Evolutionary conservation across 2,113 vertebrate genomes (phyloP), one percentile per base, ranked within the genome.

Genomic region (Melanocharis versteri): DNA sequence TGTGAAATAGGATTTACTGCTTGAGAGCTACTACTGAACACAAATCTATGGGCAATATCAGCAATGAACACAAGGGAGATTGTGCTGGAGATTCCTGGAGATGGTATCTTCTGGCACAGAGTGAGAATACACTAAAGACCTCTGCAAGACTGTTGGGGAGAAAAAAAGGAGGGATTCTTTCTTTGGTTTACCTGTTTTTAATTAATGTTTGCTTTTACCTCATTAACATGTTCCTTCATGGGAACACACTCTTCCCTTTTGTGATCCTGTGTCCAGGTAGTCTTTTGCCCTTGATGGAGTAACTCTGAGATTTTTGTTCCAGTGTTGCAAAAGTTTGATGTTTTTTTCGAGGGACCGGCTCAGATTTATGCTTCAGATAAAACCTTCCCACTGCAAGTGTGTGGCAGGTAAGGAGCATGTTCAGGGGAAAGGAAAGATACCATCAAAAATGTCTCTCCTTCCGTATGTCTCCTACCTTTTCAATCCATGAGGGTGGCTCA

Each of bases 311-410:
- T 33, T 95, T 85, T 85, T 83, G 21, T 96, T 91, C 33, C 71
- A 97, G 96, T 64, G 64, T 48, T 90, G 76, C 83, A 62, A 5
- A 96, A 78, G 44, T 95, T 96, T 1, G 30, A 90, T 58, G 83
- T 97, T 89, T 97, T 96, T 92, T 94, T 97, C 0, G 68, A 93
- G 76, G 94, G 92, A 83, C 96, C 93, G 22, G 6, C 82, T 95
- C 96, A 89, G 68, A 89, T 97, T 95, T 89, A 92, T 27, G 79
- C 85, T 71, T 92, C 92, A 56, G 94, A 96, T 71, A 94, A 88
- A 88, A 90, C 51, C 54, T 93, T 96, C 35, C 64, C 11, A 3
- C 64, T 97, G 68, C 83, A 42, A 51, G 93, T 96, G 31, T 97
- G 95, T 64, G 94, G 95, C 92, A 96, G 96, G 96, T 97, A 85